Base-by-base conservation (phyloP, 2,888 invertebrate genomes). In the Leptinotarsa haldemani region DNA sequence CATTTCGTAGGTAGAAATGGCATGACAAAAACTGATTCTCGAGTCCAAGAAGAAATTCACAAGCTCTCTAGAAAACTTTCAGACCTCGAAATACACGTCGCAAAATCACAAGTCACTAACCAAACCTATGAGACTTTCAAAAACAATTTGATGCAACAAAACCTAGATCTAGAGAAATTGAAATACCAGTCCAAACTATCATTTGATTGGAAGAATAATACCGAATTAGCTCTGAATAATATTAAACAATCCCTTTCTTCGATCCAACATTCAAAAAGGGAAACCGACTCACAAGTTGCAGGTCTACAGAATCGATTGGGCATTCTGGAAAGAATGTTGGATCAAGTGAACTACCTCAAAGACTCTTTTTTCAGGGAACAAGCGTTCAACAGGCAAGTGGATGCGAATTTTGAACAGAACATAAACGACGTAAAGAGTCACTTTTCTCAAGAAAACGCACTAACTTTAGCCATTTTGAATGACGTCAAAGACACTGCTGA, bases 161-260 rank as follows among this genome's bases (percentile, higher is more conserved):
- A 75, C 53, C 70, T 77, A 67, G 84, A 85, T 50, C 65, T 84
- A 4, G 83, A 85, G 52, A 84, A 83, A 75, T n/a, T 85, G 0
- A 82, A 83, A 71, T 82, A 83, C 58, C 85, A 85, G 77, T 81
- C 77, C 63, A 81, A 90, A 89, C 88, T 89, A 77, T 78, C 90
- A n/a, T 88, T 88, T 78, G 88, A 90, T 78, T 90, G 90, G 87
- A 90, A 89, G 84, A 83, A 89, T 77, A 85, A 86, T 1, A 88
- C 89, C 1, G 90, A 88, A 77, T 87, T 88, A 1, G 47, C 73
- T n/a, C 82, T 90, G 70, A 90, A 90, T 79, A 89, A 87, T 70
- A 80, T 90, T 0, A 88, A 89, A 58, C 88, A 88, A n/a, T 78
- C 81, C 46, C 25, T 82, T 7, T 67, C 74, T 5, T 50, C 58